These are phyloP conservation scores for Taurulus bubalis DNA, from an alignment of 2,113 vertebrate genomes.

Conservation along the genomic window DNA sequence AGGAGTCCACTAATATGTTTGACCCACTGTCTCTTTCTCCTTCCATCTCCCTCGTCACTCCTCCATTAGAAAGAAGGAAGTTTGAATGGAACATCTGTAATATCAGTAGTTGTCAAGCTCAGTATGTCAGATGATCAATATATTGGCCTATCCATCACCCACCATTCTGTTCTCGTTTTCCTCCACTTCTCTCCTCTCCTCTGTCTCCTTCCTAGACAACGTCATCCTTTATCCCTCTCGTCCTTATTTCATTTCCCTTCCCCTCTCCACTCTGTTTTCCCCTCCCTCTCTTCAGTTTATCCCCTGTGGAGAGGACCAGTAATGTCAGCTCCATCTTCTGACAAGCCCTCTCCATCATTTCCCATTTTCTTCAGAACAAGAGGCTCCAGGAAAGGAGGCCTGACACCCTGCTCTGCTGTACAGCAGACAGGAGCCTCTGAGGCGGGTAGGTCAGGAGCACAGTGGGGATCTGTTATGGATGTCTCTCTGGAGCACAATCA, in stretches of 20 bases:
- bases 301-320: constrained; percentile 34
- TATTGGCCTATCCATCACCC: background rate
- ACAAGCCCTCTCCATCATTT: constrained; percentile 31
- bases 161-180: constrained; percentile 39
- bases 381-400: constrained; percentile 31
- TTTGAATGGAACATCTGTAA: constrained; percentile 22
- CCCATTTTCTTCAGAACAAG: constrained; percentile 13
- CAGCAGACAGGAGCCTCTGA: constrained; percentile 40
- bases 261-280: background rate
- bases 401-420: background rate
- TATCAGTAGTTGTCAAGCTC: constrained; percentile 18
- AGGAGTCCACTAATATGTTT: constrained; percentile 19
- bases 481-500: constrained; percentile 17
- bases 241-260: background rate
- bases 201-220: background rate
- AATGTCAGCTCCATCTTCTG: constrained; percentile 33
- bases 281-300: constrained; percentile 11
- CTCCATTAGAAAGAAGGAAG: background rate
- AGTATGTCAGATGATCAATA: constrained; percentile 28
- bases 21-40: constrained; percentile 6
- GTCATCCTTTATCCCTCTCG: background rate
- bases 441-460: constrained; percentile 20
- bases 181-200: constrained; percentile 16
- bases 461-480: constrained; percentile 25
- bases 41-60: background rate